A percentile compares a stretch with the other conserved stretches of the same genome.
Conservation (phyloP, 2,888 invertebrate genomes). For the Drosophila cyrtoloma region DNA sequence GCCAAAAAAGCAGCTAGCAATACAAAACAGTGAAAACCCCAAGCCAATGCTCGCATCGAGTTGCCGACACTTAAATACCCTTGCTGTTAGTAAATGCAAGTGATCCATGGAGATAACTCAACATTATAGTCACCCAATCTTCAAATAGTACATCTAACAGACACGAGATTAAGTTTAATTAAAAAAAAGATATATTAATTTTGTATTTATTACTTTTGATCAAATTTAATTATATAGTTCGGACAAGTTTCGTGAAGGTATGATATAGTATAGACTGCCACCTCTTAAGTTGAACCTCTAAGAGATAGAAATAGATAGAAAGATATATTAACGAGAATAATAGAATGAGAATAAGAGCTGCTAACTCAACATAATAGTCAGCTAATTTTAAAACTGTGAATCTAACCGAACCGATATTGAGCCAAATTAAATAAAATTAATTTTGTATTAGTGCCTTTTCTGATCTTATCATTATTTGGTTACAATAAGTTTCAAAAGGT, state of each 20-base stretch:
- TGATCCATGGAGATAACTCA: too few species aligned
- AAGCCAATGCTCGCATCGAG: neutral
- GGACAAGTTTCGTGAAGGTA: neutral
- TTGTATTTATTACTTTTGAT: neutral
- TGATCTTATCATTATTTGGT: neutral
- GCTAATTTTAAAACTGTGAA: neutral
- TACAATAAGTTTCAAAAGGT: neutral
- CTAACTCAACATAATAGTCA: neutral
- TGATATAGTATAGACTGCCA: neutral
- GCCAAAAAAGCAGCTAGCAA: neutral
- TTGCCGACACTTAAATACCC: slow-evolving; percentile 12
- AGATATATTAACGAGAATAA: neutral
- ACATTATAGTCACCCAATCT: neutral
- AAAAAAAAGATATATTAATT: neutral
- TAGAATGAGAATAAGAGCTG: neutral
- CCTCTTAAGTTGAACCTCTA: neutral
- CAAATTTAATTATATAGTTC: neutral
- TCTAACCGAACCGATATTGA: neutral
- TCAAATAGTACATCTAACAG: neutral
- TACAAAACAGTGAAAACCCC: neutral
- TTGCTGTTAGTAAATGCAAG: neutral
- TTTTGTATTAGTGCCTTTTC: neutral
- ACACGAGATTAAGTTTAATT: neutral
- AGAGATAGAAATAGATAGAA: neutral
- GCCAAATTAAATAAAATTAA: neutral